phyloP scores from a whole-genome alignment of 1,140 invertebrate species.

The Polypedilum vanderplanki region DNA sequence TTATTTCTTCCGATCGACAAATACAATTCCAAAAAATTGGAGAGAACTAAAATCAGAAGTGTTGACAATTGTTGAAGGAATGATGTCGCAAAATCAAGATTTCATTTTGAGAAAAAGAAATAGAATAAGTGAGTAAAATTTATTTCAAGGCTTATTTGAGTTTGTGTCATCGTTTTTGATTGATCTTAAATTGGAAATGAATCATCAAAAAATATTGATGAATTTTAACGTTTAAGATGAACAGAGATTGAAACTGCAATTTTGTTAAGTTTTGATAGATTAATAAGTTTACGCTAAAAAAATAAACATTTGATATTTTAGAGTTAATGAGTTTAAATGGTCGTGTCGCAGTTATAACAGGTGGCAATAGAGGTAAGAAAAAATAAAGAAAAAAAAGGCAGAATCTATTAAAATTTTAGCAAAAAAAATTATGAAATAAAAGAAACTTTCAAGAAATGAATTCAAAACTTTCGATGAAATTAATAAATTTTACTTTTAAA shows the following conservation, averaged over 20 bases:
- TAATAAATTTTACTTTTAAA: too few species aligned
- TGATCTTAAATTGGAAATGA: too few species aligned
- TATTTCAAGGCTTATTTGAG: background rate
- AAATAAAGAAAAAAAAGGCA: too few species aligned
- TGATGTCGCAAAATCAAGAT: slow-evolving; percentile 47
- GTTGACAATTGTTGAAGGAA: slow-evolving; percentile 48
- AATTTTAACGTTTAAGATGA: background rate
- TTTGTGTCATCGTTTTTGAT: background rate
- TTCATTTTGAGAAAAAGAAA: slow-evolving; percentile 46
- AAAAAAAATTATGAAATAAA: too few species aligned
- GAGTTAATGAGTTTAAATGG: slow-evolving; percentile 45
- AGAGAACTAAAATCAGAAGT: slow-evolving; percentile 47
- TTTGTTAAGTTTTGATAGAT: background rate
- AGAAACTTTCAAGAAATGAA: too few species aligned
- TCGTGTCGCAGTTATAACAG: slow-evolving; percentile 77
- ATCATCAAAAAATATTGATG: background rate
- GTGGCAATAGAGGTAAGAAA: slow-evolving; percentile 57
- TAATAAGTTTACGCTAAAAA: too few species aligned
- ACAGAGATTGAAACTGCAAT: background rate
- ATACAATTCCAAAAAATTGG: slow-evolving; percentile 41
- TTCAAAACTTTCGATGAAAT: too few species aligned
- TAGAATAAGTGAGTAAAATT: slow-evolving; percentile 41
- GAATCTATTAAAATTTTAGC: too few species aligned
- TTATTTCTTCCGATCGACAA: slow-evolving; percentile 41
- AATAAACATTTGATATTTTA: background rate